Base-by-base conservation (phyloP, 2,888 invertebrate genomes). In the Drosophila barbarae region DNA sequence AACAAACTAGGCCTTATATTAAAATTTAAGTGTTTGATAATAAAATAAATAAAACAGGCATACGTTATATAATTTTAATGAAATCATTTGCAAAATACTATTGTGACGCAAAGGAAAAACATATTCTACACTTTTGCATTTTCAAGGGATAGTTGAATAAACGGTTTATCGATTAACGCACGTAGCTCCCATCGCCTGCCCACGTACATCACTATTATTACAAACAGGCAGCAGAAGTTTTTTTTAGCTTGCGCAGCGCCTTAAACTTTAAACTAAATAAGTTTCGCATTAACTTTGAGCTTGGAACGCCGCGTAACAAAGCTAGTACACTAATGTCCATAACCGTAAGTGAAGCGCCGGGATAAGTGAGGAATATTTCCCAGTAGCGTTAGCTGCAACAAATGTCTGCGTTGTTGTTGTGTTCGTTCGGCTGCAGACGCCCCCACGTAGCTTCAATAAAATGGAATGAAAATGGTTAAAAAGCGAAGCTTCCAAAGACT, bases 251-350 rank as follows among this genome's bases (percentile, higher is more conserved):
- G 46, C 65, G 71, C 65, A 73, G 74, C 59, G 58, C 54, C 55
- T 73, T 65, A 58, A 70, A 70, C 51, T 54, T 21, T 39, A 35
- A 57, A 57, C 36, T 50, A 50, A 55, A 69, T 73, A 51, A 28
- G 23, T 18, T 64, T 55, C 51, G 53, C 15, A 54, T 47, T 42
- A 23, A 58, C 46, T 72, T 83, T 73, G 57, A 70, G 71, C 51
- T 75, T 67, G 50, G 44, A 73, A 64, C 61, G 69, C 49, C 67
- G 77, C 69, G 81, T 71, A 76, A 76, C 67, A 72, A 75, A 85
- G 73, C 74, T 63, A 69, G 72, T 73, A 65, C 74, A 85, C 88
- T 88, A 85, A 88, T 88, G 88, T 88, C 88, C 86, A 88, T 88
- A 83, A 88, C 88, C 87, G 88, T 88, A 85, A 88, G 88, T 88